Percentiles rank a stretch among this genome's conserved stretches.
Evolutionary conservation across 2,797 vertebrate species (phyloP).

Genomic region (Petrocephalus schoutedeni): DNA sequence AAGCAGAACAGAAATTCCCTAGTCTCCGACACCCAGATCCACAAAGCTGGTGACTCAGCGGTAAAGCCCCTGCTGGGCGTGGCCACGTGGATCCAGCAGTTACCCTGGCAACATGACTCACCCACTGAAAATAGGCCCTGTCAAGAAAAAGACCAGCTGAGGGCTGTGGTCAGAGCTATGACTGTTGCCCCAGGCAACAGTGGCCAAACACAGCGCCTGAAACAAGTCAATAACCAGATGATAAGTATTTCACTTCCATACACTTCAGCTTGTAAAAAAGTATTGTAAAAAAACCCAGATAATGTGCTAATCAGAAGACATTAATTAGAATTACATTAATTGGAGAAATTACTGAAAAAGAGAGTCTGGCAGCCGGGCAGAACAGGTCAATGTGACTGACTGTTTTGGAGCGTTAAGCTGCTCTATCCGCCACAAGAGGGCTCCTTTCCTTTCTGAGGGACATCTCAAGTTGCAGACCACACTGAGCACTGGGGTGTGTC

Average conservation of each 20-base stretch:
- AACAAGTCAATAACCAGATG: conserved; percentile 37
- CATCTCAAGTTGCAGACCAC: neutral
- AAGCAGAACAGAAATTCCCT: neutral
- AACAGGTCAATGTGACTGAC: neutral
- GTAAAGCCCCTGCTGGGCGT: conserved; percentile 55
- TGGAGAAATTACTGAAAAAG: too few species aligned
- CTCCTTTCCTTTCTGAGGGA: conserved; percentile 19
- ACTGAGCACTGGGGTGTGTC: neutral
- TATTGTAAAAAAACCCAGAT: too few species aligned
- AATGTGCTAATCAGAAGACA: too few species aligned
- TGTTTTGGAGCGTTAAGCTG: conserved; percentile 20
- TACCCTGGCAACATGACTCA: conserved; percentile 54
- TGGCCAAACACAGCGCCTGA: conserved; percentile 48
- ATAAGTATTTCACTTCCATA: conserved; percentile 39
- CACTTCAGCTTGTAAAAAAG: too few species aligned
- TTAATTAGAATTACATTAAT: too few species aligned
- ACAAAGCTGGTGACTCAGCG: conserved; percentile 53
- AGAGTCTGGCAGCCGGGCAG: too few species aligned
- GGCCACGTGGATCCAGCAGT: conserved; percentile 47
- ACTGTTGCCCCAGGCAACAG: conserved; percentile 52
- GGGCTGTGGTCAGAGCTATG: conserved; percentile 29
- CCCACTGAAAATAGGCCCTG: conserved; percentile 42
- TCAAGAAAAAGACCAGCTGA: conserved; percentile 48
- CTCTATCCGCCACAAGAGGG: conserved; percentile 33
- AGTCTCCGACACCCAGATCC: neutral